Conservation (phyloP, 1,140 invertebrate species). For the Araneus ventricosus region DNA sequence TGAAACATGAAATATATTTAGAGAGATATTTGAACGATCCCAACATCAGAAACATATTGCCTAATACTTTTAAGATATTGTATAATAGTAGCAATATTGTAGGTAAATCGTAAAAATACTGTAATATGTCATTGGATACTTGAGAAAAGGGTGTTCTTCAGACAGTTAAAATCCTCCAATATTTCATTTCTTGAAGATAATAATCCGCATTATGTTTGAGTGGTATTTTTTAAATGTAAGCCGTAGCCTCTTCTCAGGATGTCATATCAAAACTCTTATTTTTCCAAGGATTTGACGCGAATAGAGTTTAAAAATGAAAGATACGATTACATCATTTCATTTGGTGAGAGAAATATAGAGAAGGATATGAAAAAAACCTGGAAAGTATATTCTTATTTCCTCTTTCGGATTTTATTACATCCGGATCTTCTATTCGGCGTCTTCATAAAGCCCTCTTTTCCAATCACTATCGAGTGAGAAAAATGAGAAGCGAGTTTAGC, state of each 20-base stretch:
- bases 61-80: too few species aligned
- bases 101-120: too few species aligned
- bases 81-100: too few species aligned
- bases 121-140: too few species aligned
- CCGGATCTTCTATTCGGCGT: slow-evolving; percentile 54
- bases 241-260: neutral
- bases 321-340: slow-evolving; percentile 56
- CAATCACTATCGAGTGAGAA: slow-evolving; percentile 61
- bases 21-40: too few species aligned
- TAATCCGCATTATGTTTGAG: neutral
- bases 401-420: slow-evolving; percentile 67
- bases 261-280: slow-evolving; percentile 20
- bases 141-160: too few species aligned
- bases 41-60: too few species aligned
- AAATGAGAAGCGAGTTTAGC: slow-evolving; percentile 65
- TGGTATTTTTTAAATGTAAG: neutral
- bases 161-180: too few species aligned
- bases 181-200: too few species aligned
- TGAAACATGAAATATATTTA: too few species aligned
- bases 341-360: neutral
- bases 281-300: neutral
- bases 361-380: neutral
- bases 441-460: slow-evolving; percentile 61
- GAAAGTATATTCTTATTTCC: slow-evolving; percentile 58
- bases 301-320: slow-evolving; percentile 44